Base-by-base conservation (phyloP, 2,888 invertebrate genomes). In the Brenthis ino region DNA sequence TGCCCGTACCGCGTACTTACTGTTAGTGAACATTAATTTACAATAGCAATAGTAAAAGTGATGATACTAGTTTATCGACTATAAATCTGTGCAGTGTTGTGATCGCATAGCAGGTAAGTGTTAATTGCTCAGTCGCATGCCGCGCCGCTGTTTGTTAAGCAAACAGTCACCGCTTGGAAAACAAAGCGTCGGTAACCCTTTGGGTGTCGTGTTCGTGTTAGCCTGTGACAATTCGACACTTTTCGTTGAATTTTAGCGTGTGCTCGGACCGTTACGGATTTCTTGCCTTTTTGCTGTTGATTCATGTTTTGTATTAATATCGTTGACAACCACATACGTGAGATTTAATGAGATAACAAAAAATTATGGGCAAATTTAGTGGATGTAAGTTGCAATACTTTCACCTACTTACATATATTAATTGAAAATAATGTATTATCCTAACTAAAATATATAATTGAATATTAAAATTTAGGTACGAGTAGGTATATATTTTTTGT, bases 51-150 rank as follows among this genome's bases (percentile, higher is more conserved):
- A 89, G 87, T 91, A 88, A 89, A 88, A 90, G 92, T 93, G 92
- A 93, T 92, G 88, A 90, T 90, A 89, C 86, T 81, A 86, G 89
- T 91, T 91, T 89, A 91, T 91, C 87, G 89, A 88, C 92, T 84
- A 88, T 91, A 90, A 91, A 92, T 88, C 89, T 88, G 89, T 88
- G 86, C 83, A 85, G 90, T 90, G 89, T 86, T 85, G 90, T 89
- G 91, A 86, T 90, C 89, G 86, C 88, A 89, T 92, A 88, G 80
- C 91, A 91, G 93, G 93, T 93, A 89, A 92, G 93, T 92, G 92
- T 87, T 92, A 91, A 92, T 92, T 92, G 89, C 81, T 87, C 83
- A 84, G 83, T 85, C 85, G 85, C 83, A 84, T 80, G 86, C 85
- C 85, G 87, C 84, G 77, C 74, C 84, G 77, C 74, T 87, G 87